phyloP scores from a whole-genome alignment of 2,113 vertebrate species.

The Garra rufa region DNA sequence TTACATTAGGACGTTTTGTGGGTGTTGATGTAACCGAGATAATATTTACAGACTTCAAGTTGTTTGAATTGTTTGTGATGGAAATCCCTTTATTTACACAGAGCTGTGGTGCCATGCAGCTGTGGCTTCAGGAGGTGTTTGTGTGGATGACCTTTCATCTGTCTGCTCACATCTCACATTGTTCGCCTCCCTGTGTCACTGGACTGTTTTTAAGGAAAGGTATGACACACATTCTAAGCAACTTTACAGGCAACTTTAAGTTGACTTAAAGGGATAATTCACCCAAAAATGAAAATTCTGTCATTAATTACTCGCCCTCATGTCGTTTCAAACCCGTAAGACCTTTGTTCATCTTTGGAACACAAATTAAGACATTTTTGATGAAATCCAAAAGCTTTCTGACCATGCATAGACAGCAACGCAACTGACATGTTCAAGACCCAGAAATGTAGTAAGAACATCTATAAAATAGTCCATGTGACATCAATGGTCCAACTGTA shows the following conservation, averaged over 20 bases:
- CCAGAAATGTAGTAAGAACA: too few relatives aligned
- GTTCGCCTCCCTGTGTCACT: conserved; percentile 43
- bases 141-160: conserved; percentile 64
- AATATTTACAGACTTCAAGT: not conserved
- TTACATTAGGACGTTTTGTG: not conserved
- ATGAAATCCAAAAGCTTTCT: too few relatives aligned
- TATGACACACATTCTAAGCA: conserved; percentile 19
- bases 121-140: conserved; percentile 58
- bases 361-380: too few relatives aligned
- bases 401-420: too few relatives aligned
- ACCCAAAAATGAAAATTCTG: too few relatives aligned
- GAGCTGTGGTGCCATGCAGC: conserved; percentile 67
- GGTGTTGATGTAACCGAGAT: not conserved
- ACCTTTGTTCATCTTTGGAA: too few relatives aligned
- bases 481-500: too few relatives aligned
- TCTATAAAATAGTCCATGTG: too few relatives aligned
- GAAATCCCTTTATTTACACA: conserved; percentile 50
- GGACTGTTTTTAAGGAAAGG: conserved; percentile 58
- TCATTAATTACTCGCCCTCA: too few relatives aligned
- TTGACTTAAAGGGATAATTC: not conserved
- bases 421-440: too few relatives aligned
- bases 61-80: conserved; percentile 30
- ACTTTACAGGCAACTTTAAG: not conserved
- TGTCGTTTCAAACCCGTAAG: too few relatives aligned
- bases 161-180: conserved; percentile 59